Evolutionary conservation across 2,113 vertebrate species (phyloP), one percentile per base, ranked within the genome.

Genomic region (Glaucomys volans): DNA sequence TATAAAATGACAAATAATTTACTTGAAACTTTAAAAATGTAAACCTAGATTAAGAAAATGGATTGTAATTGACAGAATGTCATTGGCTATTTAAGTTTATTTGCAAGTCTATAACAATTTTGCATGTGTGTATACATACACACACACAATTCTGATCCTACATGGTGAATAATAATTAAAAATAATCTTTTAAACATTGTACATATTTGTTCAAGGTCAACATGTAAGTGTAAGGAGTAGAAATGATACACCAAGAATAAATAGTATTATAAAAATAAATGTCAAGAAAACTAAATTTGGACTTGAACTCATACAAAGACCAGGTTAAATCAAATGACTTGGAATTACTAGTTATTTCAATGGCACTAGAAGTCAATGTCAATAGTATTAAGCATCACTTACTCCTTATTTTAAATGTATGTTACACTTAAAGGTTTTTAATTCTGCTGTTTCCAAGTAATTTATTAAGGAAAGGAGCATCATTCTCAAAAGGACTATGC

Each of bases 1-100:
- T 99, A 98, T 0, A 91, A 95, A 88, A 87, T 90, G 35, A 94
- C 44, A 90, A 94, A 90, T 9, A 52, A 83, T 62, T 76, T 59
- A 71, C 89, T 76, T 75, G 40, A 79, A 91, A 89, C 4, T 72
- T 17, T 76, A 22, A 28, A 79, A 71, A 16, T 14, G 71, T 16
- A 90, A 72, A 88, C 47, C 24, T 69, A 37, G 54, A 24, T 74
- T 71, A 62, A 47, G 18, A 86, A 89, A 95, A 79, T 17, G 64
- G 72, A 47, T 59, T n/a, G 69, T 20, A 87, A 67, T 86, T 32
- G 52, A 86, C 4, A 77, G 42, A 69, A 47, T 20, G 74, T 28
- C 83, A 28, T 57, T 69, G 37, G 26, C 35, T 50, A 54, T 89
- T 88, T 85, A 81, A 84, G 94, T 47, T 75, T 57, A 62, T n/a